A percentile compares a stretch with the other conserved stretches of the same genome.
These are phyloP conservation scores for Eustalomyia histrio DNA, from an alignment of 2,888 invertebrate species.

Conservation along the genomic window DNA sequence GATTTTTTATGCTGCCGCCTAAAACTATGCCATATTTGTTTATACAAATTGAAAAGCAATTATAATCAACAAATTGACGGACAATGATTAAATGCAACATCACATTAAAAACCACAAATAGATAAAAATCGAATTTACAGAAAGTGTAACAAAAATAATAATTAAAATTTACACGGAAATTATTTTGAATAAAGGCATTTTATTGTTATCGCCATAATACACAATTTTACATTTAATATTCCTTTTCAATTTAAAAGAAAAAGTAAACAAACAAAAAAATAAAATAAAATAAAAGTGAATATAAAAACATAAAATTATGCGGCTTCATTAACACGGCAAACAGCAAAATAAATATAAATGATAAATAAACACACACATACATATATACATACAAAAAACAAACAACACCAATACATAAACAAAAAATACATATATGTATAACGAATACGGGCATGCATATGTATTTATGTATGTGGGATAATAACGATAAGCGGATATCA, in stretches of 20 bases:
- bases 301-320: constrained; percentile 20
- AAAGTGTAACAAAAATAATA: no score
- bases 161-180: not conserved
- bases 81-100: no score
- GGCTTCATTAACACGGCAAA: constrained; percentile 26
- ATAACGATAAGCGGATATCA: constrained; percentile 40
- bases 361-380: not conserved
- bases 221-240: not conserved
- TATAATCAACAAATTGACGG: no score
- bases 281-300: not conserved
- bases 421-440: not conserved
- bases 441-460: not conserved
- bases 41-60: no score
- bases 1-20: no score
- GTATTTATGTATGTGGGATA: constrained; percentile 12
- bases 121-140: no score
- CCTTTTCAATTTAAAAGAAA: not conserved
- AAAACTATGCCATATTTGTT: no score
- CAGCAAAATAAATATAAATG: not conserved
- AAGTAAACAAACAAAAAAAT: not conserved
- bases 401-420: not conserved
- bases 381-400: not conserved
- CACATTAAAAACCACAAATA: no score
- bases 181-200: not conserved
- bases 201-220: not conserved